phyloP scores from a whole-genome alignment of 2,113 vertebrate species.

The Cervus canadensis region DNA sequence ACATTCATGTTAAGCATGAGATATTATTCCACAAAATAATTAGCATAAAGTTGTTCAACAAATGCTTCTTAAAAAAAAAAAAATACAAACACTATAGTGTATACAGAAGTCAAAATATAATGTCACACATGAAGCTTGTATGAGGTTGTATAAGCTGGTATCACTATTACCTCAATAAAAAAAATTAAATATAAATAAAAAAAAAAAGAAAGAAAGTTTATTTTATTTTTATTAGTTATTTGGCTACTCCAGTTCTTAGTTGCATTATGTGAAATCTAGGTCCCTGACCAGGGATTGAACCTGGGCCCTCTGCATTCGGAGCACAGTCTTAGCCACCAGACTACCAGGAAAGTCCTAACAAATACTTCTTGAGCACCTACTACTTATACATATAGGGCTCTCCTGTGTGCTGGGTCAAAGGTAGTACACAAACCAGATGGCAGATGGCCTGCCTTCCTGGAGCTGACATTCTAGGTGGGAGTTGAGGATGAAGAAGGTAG shows the following conservation, averaged over 20 bases:
- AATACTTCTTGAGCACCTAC: background rate
- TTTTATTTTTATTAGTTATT: background rate
- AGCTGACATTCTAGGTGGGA: background rate
- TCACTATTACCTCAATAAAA: background rate
- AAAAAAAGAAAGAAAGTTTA: background rate
- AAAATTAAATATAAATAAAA: background rate
- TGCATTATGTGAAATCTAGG: background rate
- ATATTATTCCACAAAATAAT: background rate
- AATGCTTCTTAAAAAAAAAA: background rate
- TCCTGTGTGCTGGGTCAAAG: background rate
- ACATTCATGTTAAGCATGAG: background rate
- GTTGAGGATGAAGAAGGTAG: background rate
- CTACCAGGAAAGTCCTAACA: background rate
- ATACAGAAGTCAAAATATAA: background rate
- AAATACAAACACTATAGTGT: background rate
- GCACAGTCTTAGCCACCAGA: background rate
- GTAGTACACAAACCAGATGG: background rate
- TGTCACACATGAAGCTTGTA: background rate
- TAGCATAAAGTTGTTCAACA: background rate
- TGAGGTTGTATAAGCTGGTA: background rate
- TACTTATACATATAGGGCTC: background rate
- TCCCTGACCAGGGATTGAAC: background rate
- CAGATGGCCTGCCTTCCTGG: background rate
- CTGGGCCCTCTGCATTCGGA: background rate
- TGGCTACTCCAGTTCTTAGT: background rate